phyloP scores from a whole-genome alignment of 2,797 vertebrate species.

The Todus mexicanus region DNA sequence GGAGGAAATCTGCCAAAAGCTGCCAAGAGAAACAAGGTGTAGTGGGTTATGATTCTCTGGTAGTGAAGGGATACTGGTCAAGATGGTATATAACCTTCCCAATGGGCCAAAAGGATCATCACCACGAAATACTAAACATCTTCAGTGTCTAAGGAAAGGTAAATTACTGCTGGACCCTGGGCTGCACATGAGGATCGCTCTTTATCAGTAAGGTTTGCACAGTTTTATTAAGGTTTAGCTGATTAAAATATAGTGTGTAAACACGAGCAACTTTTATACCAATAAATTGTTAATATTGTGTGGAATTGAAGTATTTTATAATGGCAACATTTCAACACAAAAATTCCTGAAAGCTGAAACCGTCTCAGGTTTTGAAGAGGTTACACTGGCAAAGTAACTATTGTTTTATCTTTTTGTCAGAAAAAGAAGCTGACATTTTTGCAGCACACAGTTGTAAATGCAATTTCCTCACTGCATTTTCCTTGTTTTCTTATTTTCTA shows the following conservation, averaged over 20 bases:
- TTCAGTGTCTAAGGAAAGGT: not conserved
- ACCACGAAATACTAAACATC: not conserved
- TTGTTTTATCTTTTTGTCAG: not conserved
- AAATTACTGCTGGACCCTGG: not conserved
- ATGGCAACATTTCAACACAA: not conserved
- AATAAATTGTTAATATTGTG: not conserved
- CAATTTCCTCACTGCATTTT: not conserved
- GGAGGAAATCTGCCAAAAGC: not conserved
- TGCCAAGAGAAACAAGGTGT: not conserved
- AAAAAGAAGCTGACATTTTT: not conserved
- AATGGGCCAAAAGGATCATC: not conserved
- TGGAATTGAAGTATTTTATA: not conserved
- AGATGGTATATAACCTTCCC: not conserved
- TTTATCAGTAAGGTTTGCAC: not conserved
- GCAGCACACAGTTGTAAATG: not conserved
- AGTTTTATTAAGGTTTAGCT: not conserved
- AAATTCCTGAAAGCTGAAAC: not conserved
- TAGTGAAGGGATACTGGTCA: not conserved
- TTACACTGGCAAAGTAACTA: not conserved
- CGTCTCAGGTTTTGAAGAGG: not conserved
- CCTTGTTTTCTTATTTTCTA: not conserved
- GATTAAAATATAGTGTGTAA: not conserved
- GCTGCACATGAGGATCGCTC: not conserved
- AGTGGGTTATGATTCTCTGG: not conserved
- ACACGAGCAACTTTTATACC: not conserved